Evolutionary conservation across 2,113 vertebrate genomes (phyloP), one percentile per base, ranked within the genome.

Genomic region (Paramormyrops kingsleyae): DNA sequence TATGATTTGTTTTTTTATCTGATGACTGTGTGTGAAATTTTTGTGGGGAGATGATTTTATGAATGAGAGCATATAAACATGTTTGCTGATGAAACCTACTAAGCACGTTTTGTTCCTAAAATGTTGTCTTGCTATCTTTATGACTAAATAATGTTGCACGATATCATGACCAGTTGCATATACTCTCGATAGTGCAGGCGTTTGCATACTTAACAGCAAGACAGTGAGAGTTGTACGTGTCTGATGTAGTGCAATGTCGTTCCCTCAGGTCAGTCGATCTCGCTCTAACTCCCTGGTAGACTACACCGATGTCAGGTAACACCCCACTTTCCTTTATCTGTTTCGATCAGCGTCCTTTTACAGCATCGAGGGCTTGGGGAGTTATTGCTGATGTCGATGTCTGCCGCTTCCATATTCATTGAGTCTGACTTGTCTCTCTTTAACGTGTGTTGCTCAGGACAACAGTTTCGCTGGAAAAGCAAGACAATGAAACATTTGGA

Each of bases 401-500:
- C 42, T 31, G 9, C 62, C 10, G 2, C 9, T 3, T 70, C 62
- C 10, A 31, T 5, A 70, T 70, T 66, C 62, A 27, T 66, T 66
- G 31, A 66, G 62, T 27, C n/a, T 70, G 62, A 70, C 10, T 7
- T 0, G 9, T 24, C 5, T 84, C 35, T 53, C 19, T 62, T 59
- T 47, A 42, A 31, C 1, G 9, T 15, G 17, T 50, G 27, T 56
- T n/a, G 3, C 19, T 74, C 80, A 93, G 93, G 70, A 88, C 84
- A 87, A 91, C 47, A 35, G 70, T 94, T 6, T 17, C 88, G 6
- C 56, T 97, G 88, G 12, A 95, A 31, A 97, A 97, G 90, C 95
- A 95, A 83, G 96, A 97, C 19, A 96, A 95, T 90, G 96, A 96
- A 93, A 92, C 91, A 0, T 98, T 97, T 93, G 97, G 97, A 90